These are phyloP conservation scores for Pelagia noctiluca DNA, from an alignment of 30 jellyfish, hydroid and myxozoan species.

Conservation along the genomic window DNA sequence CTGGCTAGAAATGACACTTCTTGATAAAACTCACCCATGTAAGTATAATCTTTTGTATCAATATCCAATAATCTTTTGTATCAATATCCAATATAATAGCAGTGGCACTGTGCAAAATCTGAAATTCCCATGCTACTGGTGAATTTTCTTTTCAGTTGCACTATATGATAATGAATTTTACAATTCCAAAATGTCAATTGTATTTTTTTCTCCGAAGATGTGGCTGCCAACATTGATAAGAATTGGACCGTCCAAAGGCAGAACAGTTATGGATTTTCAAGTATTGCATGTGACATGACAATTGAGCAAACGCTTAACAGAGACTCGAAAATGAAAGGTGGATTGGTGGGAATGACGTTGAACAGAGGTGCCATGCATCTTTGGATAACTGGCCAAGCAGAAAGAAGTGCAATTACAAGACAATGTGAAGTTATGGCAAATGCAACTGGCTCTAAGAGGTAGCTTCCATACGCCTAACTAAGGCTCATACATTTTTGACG, in stretches of 20 bases:
- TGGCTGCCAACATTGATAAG: constrained; percentile 26
- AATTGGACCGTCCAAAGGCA: constrained; percentile 80
- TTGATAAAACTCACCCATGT: constrained; percentile 82
- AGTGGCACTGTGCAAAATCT: too few relatives aligned
- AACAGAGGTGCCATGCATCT: constrained; percentile 64
- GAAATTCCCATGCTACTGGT: too few relatives aligned
- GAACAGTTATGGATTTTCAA: constrained; percentile 59
- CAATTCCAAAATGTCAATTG: not conserved
- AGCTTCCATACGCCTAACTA: not conserved
- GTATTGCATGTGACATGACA: constrained; percentile 73
- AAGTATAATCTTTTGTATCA: constrained; percentile 2
- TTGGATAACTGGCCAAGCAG: constrained; percentile 73
- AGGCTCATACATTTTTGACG: too few relatives aligned
- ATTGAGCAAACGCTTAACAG: constrained; percentile 78
- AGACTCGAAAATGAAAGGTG: constrained; percentile 79
- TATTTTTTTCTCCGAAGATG: constrained; percentile 24
- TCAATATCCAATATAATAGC: too few relatives aligned
- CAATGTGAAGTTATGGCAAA: constrained; percentile 69
- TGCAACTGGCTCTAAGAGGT: constrained; percentile 48
- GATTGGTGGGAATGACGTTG: constrained; percentile 78
- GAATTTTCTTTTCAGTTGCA: too few relatives aligned
- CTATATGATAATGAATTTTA: not conserved
- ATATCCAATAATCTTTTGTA: too few relatives aligned
- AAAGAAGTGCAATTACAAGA: constrained; percentile 62
- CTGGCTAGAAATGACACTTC: constrained; percentile 58